A percentile compares a stretch with the other conserved stretches of the same genome.
These are phyloP conservation scores for Vombatus ursinus DNA, from an alignment of 2,113 vertebrate genomes.

Conservation along the genomic window DNA sequence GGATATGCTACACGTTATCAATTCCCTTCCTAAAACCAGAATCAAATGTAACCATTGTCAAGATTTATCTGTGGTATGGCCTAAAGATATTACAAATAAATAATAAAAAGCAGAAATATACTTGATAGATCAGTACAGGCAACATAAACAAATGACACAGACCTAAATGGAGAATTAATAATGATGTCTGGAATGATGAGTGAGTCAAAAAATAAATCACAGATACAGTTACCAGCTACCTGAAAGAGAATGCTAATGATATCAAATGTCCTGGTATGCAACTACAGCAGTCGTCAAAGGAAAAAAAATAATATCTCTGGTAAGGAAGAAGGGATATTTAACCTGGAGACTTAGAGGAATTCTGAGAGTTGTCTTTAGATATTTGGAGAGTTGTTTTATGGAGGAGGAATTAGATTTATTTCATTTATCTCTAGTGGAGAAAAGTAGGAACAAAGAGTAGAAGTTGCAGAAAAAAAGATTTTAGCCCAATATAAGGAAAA, in stretches of 20 bases:
- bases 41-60: not conserved
- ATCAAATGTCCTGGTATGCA: not conserved
- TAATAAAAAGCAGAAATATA: not conserved
- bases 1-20: not conserved
- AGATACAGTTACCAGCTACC: not conserved
- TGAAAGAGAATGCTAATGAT: not conserved
- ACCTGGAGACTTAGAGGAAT: not conserved
- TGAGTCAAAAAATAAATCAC: not conserved
- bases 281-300: not conserved
- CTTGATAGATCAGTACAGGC: not conserved
- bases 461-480: not conserved
- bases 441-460: not conserved
- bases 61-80: not conserved
- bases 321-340: not conserved
- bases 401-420: not conserved
- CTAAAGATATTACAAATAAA: not conserved
- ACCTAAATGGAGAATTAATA: not conserved
- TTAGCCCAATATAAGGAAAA: not conserved
- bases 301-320: not conserved
- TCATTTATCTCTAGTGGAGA: not conserved
- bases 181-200: not conserved
- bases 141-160: not conserved
- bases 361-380: not conserved
- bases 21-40: not conserved
- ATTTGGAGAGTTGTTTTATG: not conserved